Percentiles rank a stretch among this genome's conserved stretches.
phyloP scores from a whole-genome alignment of 2,888 invertebrate species.

The Erebia ligea region DNA sequence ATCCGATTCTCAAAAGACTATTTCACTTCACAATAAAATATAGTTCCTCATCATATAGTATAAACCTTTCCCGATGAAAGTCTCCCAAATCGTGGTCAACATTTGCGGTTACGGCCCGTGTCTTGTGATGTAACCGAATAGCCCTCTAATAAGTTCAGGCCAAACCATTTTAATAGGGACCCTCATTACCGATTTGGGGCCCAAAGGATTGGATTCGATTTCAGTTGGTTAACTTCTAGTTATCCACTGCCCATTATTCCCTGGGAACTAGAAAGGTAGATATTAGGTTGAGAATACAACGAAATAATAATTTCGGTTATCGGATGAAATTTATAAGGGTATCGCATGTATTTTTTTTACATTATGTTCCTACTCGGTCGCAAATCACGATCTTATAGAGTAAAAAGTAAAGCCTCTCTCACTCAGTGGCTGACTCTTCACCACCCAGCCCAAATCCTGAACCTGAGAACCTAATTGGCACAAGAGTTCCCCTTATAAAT shows the following conservation, averaged over 20 bases:
- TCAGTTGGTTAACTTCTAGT: slow-evolving; percentile 22
- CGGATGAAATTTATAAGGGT: background rate
- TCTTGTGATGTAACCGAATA: slow-evolving; percentile 35
- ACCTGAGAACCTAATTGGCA: no score
- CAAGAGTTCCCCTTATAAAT: no score
- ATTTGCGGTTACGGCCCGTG: slow-evolving; percentile 28
- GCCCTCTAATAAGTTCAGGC: slow-evolving; percentile 33
- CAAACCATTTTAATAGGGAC: slow-evolving; percentile 34
- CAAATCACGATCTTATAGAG: no score
- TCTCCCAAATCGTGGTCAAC: background rate
- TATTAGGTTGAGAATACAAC: background rate
- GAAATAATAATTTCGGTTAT: background rate
- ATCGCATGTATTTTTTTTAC: no score
- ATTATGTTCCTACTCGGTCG: no score
- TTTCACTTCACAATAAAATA: background rate
- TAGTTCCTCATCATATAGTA: background rate
- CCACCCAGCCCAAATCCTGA: no score
- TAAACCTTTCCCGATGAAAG: background rate
- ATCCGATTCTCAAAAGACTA: no score
- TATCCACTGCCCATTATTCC: slow-evolving; percentile 17
- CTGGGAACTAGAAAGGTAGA: background rate
- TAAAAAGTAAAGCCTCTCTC: no score
- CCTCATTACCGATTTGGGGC: slow-evolving; percentile 35
- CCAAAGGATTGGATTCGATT: slow-evolving; percentile 29
- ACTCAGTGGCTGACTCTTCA: no score